Evolutionary conservation across 2,888 invertebrate genomes (phyloP).

Genomic region (Mythimna ferrago): DNA sequence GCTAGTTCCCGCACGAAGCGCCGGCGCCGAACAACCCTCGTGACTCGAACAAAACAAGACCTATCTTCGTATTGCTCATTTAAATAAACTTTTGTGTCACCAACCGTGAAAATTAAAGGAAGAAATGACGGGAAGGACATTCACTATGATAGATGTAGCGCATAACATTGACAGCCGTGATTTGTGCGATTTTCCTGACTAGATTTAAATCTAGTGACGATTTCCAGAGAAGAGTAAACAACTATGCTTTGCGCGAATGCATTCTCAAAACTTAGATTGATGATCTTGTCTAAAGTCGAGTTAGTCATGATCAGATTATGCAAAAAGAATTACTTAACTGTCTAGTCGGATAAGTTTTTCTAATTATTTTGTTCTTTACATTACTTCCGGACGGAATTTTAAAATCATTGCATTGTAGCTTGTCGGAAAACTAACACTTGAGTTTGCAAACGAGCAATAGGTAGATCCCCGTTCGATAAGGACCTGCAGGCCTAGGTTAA

Average conservation of each 20-base stretch:
- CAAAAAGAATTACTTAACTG: background rate
- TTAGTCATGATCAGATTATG: conserved; percentile 8
- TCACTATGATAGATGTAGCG: conserved; percentile 51
- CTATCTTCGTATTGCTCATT: conserved; percentile 57
- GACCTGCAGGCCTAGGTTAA: too few relatives aligned
- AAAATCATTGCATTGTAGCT: background rate
- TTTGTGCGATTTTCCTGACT: conserved; percentile 43
- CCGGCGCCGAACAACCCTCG: conserved; percentile 57
- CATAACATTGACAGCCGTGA: conserved; percentile 49
- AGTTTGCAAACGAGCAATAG: too few relatives aligned
- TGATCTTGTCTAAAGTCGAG: conserved; percentile 2
- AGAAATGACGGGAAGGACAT: conserved; percentile 64
- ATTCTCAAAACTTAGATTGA: background rate
- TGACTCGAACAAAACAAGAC: conserved; percentile 59
- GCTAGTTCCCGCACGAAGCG: conserved; percentile 66
- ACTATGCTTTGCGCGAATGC: background rate
- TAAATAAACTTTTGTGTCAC: conserved; percentile 60
- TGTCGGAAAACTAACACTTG: background rate
- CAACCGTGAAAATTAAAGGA: conserved; percentile 63
- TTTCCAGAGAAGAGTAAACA: conserved; percentile 4
- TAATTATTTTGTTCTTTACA: conserved; percentile 3
- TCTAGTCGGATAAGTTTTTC: background rate
- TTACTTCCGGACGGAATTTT: background rate
- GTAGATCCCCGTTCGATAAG: too few relatives aligned
- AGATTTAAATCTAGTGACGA: conserved; percentile 23